Conservation (phyloP, 1,140 invertebrate genomes). For the Drosophila arizonae region DNA sequence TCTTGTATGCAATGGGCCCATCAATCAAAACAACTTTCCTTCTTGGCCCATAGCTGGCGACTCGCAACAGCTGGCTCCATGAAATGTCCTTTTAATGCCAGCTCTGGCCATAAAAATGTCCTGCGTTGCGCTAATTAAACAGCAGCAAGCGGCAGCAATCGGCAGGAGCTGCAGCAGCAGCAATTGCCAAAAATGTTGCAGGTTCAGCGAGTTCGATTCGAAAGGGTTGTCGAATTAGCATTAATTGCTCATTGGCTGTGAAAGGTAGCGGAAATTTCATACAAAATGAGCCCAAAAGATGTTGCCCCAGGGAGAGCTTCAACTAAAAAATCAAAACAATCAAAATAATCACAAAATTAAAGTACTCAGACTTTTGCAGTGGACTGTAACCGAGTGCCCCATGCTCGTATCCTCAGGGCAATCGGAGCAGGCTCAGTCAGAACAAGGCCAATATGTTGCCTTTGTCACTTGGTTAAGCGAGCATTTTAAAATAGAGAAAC, state of each 20-base stretch:
- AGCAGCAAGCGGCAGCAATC: neutral
- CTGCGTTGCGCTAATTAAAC: conserved; percentile 70
- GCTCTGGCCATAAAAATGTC: conserved; percentile 49
- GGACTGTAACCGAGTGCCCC: neutral
- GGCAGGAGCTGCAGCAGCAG: neutral
- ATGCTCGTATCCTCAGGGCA: neutral
- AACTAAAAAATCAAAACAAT: conserved; percentile 14
- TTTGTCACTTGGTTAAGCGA: too few species aligned
- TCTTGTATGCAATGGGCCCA: conserved; percentile 39
- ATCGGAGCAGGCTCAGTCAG: too few species aligned
- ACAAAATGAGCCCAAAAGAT: conserved; percentile 32
- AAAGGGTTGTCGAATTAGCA: conserved; percentile 68
- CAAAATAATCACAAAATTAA: conserved; percentile 37
- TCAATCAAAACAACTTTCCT: conserved; percentile 55
- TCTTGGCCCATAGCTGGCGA: neutral
- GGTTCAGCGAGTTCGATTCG: conserved; percentile 51
- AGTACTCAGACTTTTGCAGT: neutral
- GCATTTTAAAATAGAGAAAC: too few species aligned
- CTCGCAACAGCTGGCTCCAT: conserved; percentile 33
- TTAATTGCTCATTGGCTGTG: conserved; percentile 67
- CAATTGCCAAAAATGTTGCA: conserved; percentile 49
- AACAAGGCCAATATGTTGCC: too few species aligned
- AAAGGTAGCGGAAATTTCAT: conserved; percentile 35
- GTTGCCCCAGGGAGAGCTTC: conserved; percentile 57
- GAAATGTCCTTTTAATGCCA: conserved; percentile 32